These are phyloP conservation scores for Spinibarbus caldwelli DNA, from an alignment of 2,797 vertebrate species.

Conservation along the genomic window DNA sequence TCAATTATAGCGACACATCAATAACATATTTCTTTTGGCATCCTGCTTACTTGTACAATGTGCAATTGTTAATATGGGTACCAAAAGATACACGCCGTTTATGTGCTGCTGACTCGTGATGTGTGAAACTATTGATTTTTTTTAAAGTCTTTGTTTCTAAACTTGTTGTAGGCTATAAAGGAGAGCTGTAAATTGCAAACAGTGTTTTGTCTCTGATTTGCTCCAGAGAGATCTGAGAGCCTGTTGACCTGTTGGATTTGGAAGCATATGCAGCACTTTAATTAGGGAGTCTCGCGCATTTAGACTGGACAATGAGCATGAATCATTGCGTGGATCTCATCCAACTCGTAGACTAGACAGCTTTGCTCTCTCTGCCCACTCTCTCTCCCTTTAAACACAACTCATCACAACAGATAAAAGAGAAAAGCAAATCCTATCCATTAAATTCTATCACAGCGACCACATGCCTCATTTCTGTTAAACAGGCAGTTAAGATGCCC, in stretches of 20 bases:
- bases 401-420: conserved; percentile 22
- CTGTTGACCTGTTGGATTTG: conserved; percentile 36
- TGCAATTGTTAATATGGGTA: background rate
- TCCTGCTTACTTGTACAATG: background rate
- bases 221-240: conserved; percentile 17
- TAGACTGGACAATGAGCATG: conserved; percentile 32
- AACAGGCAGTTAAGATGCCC: conserved; percentile 41
- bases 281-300: conserved; percentile 19
- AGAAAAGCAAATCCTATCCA: conserved; percentile 7
- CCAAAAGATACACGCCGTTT: background rate
- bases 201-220: conserved; percentile 21
- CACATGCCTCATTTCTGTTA: conserved; percentile 28
- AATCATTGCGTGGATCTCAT: conserved; percentile 12
- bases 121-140: conserved; percentile 24
- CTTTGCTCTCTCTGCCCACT: conserved; percentile 23
- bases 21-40: background rate
- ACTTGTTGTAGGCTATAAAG: conserved; percentile 3
- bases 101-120: background rate
- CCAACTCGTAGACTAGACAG: conserved; percentile 26
- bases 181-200: conserved; percentile 13
- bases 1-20: background rate
- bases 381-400: conserved; percentile 8
- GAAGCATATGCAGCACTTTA: conserved; percentile 31
- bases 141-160: conserved; percentile 5
- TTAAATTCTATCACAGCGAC: conserved; percentile 24